These are phyloP conservation scores for Tragelaphus buxtoni DNA, from an alignment of 2,113 vertebrate species.

Conservation along the genomic window DNA sequence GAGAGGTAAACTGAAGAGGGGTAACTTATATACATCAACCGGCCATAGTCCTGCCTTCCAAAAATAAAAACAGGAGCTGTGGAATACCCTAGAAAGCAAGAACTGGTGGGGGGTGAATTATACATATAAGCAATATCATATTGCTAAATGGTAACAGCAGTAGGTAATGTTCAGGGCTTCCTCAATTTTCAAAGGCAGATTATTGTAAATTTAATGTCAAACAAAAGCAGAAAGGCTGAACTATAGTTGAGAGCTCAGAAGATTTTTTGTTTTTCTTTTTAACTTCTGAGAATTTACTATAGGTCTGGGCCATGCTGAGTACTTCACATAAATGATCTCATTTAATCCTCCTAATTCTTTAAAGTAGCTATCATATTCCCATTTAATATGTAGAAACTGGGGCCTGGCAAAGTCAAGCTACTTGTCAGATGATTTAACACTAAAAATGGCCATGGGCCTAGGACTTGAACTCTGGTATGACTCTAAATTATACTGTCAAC, in stretches of 20 bases:
- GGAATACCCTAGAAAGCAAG: background rate
- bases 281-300: background rate
- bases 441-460: background rate
- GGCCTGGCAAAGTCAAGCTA: background rate
- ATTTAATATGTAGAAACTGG: background rate
- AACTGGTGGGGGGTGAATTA: accelerated
- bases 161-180: background rate
- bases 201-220: background rate
- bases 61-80: background rate
- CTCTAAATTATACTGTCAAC: background rate
- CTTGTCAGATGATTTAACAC: background rate
- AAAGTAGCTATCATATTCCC: background rate
- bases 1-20: background rate
- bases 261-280: background rate
- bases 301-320: background rate
- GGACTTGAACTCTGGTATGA: background rate
- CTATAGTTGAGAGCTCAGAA: background rate
- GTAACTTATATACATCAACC: background rate
- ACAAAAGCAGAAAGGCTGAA: background rate
- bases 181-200: background rate
- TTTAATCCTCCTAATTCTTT: background rate
- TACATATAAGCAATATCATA: background rate
- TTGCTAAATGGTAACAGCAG: background rate
- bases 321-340: background rate
- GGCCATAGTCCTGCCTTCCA: background rate